phyloP scores from a whole-genome alignment of 2,888 invertebrate genomes.

The Polydrusus cervinus region DNA sequence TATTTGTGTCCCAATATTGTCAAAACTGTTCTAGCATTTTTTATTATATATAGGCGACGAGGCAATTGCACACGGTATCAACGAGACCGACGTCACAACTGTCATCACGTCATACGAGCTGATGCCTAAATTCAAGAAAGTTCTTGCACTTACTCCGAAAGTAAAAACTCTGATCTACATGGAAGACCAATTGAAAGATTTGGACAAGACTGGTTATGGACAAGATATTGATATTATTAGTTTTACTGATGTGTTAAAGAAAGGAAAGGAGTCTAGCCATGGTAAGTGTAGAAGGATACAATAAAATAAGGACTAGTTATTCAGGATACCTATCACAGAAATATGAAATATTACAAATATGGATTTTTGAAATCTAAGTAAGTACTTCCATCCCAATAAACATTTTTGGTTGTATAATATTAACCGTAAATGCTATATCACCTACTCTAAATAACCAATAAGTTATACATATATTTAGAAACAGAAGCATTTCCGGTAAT shows the following conservation, averaged over 20 bases:
- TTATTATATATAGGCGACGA: constrained; percentile 81
- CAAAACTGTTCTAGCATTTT: neutral
- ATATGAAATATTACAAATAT: no score
- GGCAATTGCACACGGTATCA: constrained; percentile 96
- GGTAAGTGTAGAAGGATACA: constrained; percentile 65
- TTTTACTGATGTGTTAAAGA: constrained; percentile 81
- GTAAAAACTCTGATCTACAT: constrained; percentile 89
- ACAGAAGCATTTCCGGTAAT: no score
- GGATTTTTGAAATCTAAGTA: no score
- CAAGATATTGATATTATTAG: constrained; percentile 82
- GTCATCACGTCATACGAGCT: constrained; percentile 95
- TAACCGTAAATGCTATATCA: no score
- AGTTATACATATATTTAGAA: no score
- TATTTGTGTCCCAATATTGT: neutral
- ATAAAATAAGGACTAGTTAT: no score
- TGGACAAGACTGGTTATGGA: constrained; percentile 82
- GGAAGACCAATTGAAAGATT: constrained; percentile 88
- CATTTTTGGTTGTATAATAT: no score
- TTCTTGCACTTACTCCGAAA: constrained; percentile 81
- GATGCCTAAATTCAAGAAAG: constrained; percentile 90
- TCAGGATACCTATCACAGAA: no score
- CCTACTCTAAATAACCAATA: no score
- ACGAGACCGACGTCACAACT: constrained; percentile 95
- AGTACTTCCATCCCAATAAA: no score
- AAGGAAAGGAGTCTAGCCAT: constrained; percentile 71